Percentiles rank a stretch among this genome's conserved stretches.
phyloP scores from a whole-genome alignment of 1,140 invertebrate species.

The Scaptomyza graminum region DNA sequence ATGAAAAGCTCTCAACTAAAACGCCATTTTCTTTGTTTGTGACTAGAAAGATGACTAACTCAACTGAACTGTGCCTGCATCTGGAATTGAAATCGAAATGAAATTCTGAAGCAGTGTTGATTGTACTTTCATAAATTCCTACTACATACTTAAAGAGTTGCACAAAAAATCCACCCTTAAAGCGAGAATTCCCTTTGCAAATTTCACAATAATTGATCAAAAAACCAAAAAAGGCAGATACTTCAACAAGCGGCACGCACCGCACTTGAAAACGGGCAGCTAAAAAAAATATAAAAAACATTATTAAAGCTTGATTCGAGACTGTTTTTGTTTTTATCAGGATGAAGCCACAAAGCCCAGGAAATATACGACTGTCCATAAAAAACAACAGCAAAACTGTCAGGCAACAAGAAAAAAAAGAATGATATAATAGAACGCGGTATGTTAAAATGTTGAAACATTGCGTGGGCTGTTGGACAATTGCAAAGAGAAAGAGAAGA shows the following conservation, averaged over 20 bases:
- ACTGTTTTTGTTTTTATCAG: slow-evolving; percentile 18
- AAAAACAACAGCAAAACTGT: slow-evolving; percentile 63
- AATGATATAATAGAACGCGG: slow-evolving; percentile 19
- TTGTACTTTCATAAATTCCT: slow-evolving; percentile 34
- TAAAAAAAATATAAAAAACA: slow-evolving; percentile 23
- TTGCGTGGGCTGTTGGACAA: slow-evolving; percentile 39
- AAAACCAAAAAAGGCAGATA: slow-evolving; percentile 24
- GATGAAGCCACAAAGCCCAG: slow-evolving; percentile 31
- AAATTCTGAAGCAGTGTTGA: slow-evolving; percentile 55
- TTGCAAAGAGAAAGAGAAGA: background rate
- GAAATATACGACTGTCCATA: slow-evolving; percentile 29
- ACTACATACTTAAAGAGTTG: slow-evolving; percentile 55
- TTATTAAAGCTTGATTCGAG: slow-evolving; percentile 46
- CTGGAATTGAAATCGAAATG: slow-evolving; percentile 46
- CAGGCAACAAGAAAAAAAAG: slow-evolving; percentile 18
- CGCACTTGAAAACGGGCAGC: slow-evolving; percentile 17
- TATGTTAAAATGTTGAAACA: slow-evolving; percentile 52
- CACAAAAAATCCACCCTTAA: slow-evolving; percentile 27
- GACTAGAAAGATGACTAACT: slow-evolving; percentile 53
- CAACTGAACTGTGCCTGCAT: background rate
- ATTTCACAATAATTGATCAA: slow-evolving; percentile 51
- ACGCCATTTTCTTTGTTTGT: slow-evolving; percentile 43
- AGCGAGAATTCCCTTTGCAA: background rate
- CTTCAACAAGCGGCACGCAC: slow-evolving; percentile 49
- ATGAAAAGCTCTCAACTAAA: slow-evolving; percentile 1